Conservation (phyloP, 2,113 vertebrate genomes). For the Mastomys natalensis region DNA sequence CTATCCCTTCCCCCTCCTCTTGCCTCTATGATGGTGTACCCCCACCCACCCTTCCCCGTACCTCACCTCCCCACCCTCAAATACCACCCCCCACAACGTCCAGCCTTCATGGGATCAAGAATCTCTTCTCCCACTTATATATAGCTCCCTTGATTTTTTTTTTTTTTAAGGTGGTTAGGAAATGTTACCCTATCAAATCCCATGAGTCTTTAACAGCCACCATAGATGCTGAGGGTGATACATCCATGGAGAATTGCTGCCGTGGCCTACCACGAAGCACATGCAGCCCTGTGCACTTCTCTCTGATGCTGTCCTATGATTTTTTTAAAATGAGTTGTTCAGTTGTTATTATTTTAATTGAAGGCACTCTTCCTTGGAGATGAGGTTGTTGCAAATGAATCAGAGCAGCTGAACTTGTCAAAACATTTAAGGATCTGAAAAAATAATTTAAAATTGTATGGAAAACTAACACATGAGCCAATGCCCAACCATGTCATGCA, state of each 20-base stretch:
- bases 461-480: slow-evolving; percentile 72
- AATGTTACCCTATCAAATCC: neutral
- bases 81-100: too few relatives aligned
- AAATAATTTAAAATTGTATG: slow-evolving; percentile 77
- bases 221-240: neutral
- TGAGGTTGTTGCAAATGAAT: slow-evolving; percentile 64
- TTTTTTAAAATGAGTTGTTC: slow-evolving; percentile 51
- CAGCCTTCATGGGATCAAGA: too few relatives aligned
- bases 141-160: too few relatives aligned
- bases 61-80: too few relatives aligned
- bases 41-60: too few relatives aligned
- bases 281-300: neutral
- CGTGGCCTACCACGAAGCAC: neutral
- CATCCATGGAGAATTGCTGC: neutral
- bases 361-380: slow-evolving; percentile 66
- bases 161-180: neutral
- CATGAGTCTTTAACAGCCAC: neutral
- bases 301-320: slow-evolving; percentile 13
- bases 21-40: too few relatives aligned
- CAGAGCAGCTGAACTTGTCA: slow-evolving; percentile 50
- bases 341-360: slow-evolving; percentile 74
- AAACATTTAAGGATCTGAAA: slow-evolving; percentile 60
- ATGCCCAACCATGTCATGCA: slow-evolving; percentile 81
- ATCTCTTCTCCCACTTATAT: too few relatives aligned
- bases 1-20: too few relatives aligned